These are phyloP conservation scores for Platysteira castanea DNA, from an alignment of 2,113 vertebrate species.

Conservation along the genomic window DNA sequence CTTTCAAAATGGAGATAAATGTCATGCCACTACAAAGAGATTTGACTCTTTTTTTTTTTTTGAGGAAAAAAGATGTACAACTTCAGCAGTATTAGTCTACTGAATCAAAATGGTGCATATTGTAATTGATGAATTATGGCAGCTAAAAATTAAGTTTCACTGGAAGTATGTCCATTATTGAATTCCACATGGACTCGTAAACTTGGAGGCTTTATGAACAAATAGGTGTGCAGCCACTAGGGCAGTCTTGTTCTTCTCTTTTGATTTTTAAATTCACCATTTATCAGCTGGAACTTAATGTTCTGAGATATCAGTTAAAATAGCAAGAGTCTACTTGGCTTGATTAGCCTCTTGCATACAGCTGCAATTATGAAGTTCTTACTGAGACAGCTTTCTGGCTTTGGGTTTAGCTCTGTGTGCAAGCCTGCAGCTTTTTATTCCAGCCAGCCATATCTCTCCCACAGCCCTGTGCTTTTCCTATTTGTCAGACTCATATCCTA, in stretches of 20 bases:
- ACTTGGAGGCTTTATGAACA: background rate
- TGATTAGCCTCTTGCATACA: background rate
- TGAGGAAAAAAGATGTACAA: background rate
- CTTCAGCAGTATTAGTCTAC: background rate
- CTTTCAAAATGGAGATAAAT: background rate
- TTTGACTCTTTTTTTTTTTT: background rate
- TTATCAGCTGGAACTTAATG: background rate
- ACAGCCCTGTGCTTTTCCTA: background rate
- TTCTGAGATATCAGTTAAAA: background rate
- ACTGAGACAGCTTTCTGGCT: background rate
- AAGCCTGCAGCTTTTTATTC: background rate
- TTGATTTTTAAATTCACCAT: background rate
- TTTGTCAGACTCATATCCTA: background rate
- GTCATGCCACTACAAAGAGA: background rate
- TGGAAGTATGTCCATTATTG: fast-evolving
- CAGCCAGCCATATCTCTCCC: background rate
- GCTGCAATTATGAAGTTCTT: background rate
- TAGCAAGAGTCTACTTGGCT: background rate
- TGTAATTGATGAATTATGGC: background rate
- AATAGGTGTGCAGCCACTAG: background rate
- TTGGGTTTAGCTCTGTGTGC: background rate
- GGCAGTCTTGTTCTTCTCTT: background rate
- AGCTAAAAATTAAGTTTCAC: background rate
- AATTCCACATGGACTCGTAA: background rate
- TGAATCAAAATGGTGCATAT: background rate